phyloP scores from a whole-genome alignment of 2,797 vertebrate species.

The Danionella dracula region DNA sequence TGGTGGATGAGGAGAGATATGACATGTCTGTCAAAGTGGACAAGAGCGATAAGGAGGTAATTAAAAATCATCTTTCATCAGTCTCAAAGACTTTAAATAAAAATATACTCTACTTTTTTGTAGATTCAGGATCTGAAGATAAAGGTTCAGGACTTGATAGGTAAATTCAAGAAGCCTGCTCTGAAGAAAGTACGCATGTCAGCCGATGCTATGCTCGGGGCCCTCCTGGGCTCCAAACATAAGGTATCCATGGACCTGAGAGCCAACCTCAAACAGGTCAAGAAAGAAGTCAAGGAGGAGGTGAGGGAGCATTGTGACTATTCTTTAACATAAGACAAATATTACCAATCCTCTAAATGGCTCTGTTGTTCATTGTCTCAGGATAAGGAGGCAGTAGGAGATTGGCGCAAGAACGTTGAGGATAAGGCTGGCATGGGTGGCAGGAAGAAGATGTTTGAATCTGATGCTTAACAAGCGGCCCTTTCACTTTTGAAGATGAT shows the following conservation, averaged over 20 bases:
- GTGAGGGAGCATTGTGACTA: not conserved
- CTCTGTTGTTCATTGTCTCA: constrained; percentile 30
- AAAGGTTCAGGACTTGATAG: constrained; percentile 49
- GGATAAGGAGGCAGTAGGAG: constrained; percentile 74
- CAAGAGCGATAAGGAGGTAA: constrained; percentile 77
- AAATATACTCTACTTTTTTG: not conserved
- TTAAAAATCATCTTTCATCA: not conserved
- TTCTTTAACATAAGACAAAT: not conserved
- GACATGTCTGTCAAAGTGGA: constrained; percentile 74
- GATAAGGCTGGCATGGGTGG: constrained; percentile 77
- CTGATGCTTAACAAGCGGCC: constrained; percentile 29
- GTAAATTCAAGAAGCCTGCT: constrained; percentile 52
- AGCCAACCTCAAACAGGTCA: constrained; percentile 52
- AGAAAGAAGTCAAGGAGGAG: constrained; percentile 51
- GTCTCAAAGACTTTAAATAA: not conserved
- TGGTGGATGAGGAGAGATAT: constrained; percentile 80
- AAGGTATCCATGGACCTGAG: constrained; percentile 52
- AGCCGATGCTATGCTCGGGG: constrained; percentile 50
- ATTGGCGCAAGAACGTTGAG: constrained; percentile 83
- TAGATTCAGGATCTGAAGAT: constrained; percentile 47
- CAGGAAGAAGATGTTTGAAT: constrained; percentile 83
- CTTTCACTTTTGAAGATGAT: not conserved
- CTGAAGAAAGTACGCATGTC: constrained; percentile 50
- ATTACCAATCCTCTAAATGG: not conserved
- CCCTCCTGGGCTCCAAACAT: constrained; percentile 46